These are phyloP conservation scores for Dolichoris vasculosae DNA, from an alignment of 1,140 invertebrate species.

Conservation along the genomic window DNA sequence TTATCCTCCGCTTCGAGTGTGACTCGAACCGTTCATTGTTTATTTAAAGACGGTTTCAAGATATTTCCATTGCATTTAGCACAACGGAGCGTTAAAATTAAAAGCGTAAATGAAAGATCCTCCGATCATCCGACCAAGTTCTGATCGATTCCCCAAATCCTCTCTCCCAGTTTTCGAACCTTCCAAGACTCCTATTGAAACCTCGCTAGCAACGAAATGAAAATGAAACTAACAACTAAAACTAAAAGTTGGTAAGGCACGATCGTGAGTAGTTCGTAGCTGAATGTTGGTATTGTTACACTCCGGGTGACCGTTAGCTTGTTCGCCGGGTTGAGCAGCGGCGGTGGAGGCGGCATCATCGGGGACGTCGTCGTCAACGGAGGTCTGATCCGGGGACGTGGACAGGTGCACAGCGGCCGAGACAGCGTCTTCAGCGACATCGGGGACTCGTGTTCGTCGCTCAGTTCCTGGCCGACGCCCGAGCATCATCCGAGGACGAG, in stretches of 20 bases:
- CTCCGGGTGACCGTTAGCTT: slow-evolving; percentile 65
- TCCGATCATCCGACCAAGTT: no score
- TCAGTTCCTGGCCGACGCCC: slow-evolving; percentile 69
- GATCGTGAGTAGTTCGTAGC: slow-evolving; percentile 10
- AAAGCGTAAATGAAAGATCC: no score
- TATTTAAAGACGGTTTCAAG: no score
- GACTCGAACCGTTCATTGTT: no score
- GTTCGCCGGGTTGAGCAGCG: slow-evolving; percentile 69
- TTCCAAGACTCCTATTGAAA: no score
- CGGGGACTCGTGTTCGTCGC: slow-evolving; percentile 69
- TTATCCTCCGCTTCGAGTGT: no score
- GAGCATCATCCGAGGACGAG: slow-evolving; percentile 64
- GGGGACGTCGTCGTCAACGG: no score
- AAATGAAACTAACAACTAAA: no score
- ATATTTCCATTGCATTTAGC: no score
- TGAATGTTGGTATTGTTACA: slow-evolving; percentile 36
- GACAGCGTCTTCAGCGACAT: slow-evolving; percentile 70
- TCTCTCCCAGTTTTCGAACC: no score
- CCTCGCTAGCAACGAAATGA: neutral
- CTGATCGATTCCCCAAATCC: no score
- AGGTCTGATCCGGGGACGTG: slow-evolving; percentile 53
- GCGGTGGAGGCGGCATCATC: slow-evolving; percentile 54
- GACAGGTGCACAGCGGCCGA: slow-evolving; percentile 57
- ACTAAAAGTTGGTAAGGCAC: neutral
- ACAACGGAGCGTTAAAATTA: no score